These are phyloP conservation scores for Mionectes macconnelli DNA, from an alignment of 2,113 vertebrate species.

Conservation along the genomic window DNA sequence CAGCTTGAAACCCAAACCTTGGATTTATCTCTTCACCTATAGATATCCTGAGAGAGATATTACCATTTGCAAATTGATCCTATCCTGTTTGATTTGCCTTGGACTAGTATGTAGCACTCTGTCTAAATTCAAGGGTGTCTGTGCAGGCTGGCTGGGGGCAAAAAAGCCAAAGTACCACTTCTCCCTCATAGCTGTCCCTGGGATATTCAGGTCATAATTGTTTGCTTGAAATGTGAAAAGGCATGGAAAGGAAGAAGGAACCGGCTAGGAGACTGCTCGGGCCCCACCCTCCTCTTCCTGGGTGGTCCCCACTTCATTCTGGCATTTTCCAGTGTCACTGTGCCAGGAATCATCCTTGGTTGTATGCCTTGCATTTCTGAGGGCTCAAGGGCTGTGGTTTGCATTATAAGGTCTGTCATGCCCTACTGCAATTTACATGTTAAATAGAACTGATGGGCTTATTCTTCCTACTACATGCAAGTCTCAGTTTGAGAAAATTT, in stretches of 20 bases:
- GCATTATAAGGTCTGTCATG: neutral
- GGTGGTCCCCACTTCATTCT: rapidly evolving
- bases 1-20: neutral
- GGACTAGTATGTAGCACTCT: neutral
- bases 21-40: neutral
- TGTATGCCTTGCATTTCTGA: neutral
- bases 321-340: neutral
- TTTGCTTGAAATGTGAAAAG: neutral
- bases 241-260: neutral
- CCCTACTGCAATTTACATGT: neutral
- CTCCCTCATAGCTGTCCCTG: neutral
- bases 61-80: neutral
- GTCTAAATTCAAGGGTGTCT: neutral
- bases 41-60: neutral
- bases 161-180: neutral
- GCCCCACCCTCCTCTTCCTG: neutral
- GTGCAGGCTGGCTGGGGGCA: neutral
- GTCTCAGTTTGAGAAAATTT: neutral
- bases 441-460: constrained; percentile 3
- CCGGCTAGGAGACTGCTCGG: neutral
- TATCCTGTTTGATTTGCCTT: neutral
- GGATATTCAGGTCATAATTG: neutral
- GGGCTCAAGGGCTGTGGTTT: neutral
- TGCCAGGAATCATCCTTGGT: rapidly evolving
- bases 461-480: neutral